Evolutionary conservation across 1,140 invertebrate species (phyloP).

Genomic region (Scaptomyza montana): DNA sequence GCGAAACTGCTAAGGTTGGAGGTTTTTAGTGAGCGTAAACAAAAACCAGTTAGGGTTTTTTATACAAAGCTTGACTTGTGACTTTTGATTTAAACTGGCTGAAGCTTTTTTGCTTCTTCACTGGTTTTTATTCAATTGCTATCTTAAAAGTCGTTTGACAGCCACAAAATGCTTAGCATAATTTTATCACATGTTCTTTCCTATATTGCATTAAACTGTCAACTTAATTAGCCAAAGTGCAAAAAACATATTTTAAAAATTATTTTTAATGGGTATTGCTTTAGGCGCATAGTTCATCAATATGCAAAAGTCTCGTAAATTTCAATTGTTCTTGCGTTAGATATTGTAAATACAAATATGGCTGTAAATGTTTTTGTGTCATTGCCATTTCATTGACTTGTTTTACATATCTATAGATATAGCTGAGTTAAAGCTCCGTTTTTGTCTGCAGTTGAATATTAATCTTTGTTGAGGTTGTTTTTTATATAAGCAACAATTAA

Average conservation of each 20-base stretch:
- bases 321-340: no score
- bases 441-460: no score
- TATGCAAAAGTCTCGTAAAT: no score
- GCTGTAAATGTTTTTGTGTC: constrained; percentile 10
- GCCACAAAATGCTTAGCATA: neutral
- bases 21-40: constrained; percentile 11
- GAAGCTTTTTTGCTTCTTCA: neutral
- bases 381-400: constrained; percentile 15
- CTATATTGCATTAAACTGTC: neutral
- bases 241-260: neutral
- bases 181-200: neutral
- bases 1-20: neutral
- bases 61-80: constrained; percentile 48
- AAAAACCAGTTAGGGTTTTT: constrained; percentile 43
- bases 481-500: no score
- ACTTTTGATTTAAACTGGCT: constrained; percentile 46
- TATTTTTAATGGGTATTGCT: neutral
- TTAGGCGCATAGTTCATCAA: no score
- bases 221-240: neutral
- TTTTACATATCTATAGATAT: neutral
- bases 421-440: no score
- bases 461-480: no score
- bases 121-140: neutral
- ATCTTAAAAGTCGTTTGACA: neutral
- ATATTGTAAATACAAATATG: no score